Base-by-base conservation (phyloP, 37 sponge, comb jelly and placozoan species). In the Haliclona indistincta region DNA sequence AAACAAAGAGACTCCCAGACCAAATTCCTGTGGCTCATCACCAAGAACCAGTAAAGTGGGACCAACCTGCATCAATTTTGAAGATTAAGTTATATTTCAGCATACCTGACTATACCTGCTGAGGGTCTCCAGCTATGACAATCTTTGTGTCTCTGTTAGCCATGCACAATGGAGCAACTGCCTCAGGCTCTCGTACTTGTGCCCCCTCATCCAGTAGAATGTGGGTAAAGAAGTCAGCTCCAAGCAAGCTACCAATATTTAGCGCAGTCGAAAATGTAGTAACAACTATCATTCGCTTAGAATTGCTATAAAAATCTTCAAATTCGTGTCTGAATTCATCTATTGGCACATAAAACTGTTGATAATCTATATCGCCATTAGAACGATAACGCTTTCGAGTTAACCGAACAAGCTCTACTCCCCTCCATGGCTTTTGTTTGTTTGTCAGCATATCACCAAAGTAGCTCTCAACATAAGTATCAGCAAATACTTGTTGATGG, bases 31-130 rank as follows among this genome's bases (percentile, higher is more conserved):
- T 47, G 91, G 82, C 30, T 81, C 70, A 25, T 81, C 26, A 2
- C 91, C 91, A 47, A 85, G 73, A 29, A 90, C 91, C n/a, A 85
- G 73, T 40, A 81, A 37, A 13, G 38, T 37, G 33, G 91, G 91
- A 26, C 91, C 91, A 77, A 85, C 91, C 91, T 90, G 38, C n/a
- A 81, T 25, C 23, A 33, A 42, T 37, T 25, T 30, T 17, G 63
- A 72, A 5, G 25, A 38, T 36, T 23, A 26, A 3, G 0, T 22
- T 13, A 64, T 22, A 72, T 3, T 22, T 51, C 1, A 47, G 10
- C 10, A 47, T 47, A 15, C 13, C 15, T 47, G 15, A 47, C 10
- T 47, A n/a, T 62, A 71, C 81, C 84, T 83, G 84, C 49, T 68
- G 19, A 36, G 61, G 29, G 19, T 83, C 84, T 43, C 84, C 84